Conservation (phyloP, 2,888 invertebrate genomes). For the Zaprionus obscuricornis region DNA sequence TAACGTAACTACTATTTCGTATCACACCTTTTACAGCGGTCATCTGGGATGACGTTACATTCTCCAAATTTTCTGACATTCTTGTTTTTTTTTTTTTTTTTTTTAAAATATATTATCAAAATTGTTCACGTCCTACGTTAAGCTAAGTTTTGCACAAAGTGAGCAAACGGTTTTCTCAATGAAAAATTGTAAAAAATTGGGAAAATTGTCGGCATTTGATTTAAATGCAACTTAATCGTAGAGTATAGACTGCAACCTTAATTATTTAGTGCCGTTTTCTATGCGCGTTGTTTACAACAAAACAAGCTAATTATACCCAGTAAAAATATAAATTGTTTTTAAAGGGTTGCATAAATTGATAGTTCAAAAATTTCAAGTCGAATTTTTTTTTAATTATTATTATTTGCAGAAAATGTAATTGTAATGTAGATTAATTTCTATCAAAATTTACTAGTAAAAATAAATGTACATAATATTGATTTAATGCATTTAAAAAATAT, state of each 20-base stretch:
- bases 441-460: too few relatives aligned
- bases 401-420: too few relatives aligned
- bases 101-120: too few relatives aligned
- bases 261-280: slow-evolving; percentile 52
- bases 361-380: too few relatives aligned
- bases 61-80: slow-evolving; percentile 75
- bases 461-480: too few relatives aligned
- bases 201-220: slow-evolving; percentile 65
- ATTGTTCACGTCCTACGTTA: slow-evolving; percentile 19
- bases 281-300: slow-evolving; percentile 57
- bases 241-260: slow-evolving; percentile 25
- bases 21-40: slow-evolving; percentile 78
- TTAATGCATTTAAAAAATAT: too few relatives aligned
- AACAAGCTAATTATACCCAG: slow-evolving; percentile 39
- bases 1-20: slow-evolving; percentile 83
- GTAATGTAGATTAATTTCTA: too few relatives aligned
- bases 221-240: slow-evolving; percentile 58
- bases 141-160: slow-evolving; percentile 23
- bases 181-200: slow-evolving; percentile 24
- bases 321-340: neutral
- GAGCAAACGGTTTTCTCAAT: slow-evolving; percentile 16
- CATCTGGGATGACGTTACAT: slow-evolving; percentile 76
- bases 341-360: too few relatives aligned
- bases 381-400: neutral
- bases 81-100: neutral